phyloP scores from a whole-genome alignment of 2,797 vertebrate genomes.

The Smutsia gigantea region DNA sequence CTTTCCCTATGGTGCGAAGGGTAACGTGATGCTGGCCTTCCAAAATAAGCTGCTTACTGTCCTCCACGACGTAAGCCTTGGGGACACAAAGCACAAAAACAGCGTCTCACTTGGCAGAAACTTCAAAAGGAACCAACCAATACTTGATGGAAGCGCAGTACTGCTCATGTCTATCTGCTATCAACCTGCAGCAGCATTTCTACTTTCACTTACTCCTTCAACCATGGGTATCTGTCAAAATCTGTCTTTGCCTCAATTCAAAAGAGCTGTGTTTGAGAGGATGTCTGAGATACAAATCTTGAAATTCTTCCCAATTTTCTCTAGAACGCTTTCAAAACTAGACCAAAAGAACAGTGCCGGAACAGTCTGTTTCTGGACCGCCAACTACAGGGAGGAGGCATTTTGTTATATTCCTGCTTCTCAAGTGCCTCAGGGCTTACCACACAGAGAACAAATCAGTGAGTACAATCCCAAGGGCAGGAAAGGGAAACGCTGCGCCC shows the following conservation, averaged over 20 bases:
- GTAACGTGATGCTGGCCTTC: slow-evolving; percentile 97
- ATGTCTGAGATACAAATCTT: not conserved
- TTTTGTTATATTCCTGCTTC: not conserved
- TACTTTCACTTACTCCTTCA: not conserved
- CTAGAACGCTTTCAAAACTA: slow-evolving; percentile 19
- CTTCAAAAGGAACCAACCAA: slow-evolving; percentile 18
- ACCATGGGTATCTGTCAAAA: not conserved
- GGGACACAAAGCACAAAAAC: slow-evolving; percentile 63
- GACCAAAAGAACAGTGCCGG: not conserved
- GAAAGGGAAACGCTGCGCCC: not conserved
- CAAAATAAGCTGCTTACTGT: slow-evolving; percentile 97
- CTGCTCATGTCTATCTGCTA: not conserved
- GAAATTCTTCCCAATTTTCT: slow-evolving; percentile 10
- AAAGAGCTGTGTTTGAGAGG: not conserved
- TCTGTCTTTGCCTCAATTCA: not conserved
- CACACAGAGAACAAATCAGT: not conserved
- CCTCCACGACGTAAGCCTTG: slow-evolving; percentile 96
- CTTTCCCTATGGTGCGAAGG: slow-evolving; percentile 93
- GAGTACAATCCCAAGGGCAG: not conserved
- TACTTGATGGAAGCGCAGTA: not conserved
- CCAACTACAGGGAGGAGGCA: not conserved
- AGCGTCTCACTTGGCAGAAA: not conserved
- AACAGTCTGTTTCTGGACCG: not conserved
- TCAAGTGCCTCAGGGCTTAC: not conserved
- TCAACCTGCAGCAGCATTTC: not conserved